Conservation (phyloP, 1,140 invertebrate genomes). For the Spodoptera litura region DNA sequence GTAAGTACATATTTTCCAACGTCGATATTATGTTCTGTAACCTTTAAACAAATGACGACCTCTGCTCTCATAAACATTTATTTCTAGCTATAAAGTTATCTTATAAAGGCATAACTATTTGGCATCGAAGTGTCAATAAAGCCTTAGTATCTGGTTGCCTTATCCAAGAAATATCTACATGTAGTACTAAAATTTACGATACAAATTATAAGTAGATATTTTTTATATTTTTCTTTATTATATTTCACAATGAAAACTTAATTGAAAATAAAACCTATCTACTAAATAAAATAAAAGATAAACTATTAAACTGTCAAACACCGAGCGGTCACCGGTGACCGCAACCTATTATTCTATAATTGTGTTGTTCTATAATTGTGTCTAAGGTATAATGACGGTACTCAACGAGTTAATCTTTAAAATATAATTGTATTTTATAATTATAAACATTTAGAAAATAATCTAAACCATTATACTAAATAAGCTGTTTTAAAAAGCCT, state of each 20-base stretch:
- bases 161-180: conserved; percentile 40
- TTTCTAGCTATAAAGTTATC: conserved; percentile 24
- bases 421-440: no score
- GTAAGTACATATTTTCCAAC: background rate
- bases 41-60: background rate
- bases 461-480: no score
- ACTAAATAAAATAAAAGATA: no score
- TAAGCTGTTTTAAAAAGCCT: background rate
- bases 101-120: conserved; percentile 31
- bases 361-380: no score
- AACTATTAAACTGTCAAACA: no score
- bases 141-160: conserved; percentile 41
- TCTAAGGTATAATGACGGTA: no score
- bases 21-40: background rate
- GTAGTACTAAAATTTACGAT: conserved; percentile 30
- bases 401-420: no score
- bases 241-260: background rate
- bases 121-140: conserved; percentile 42
- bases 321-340: no score
- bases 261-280: no score
- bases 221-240: background rate
- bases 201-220: no score
- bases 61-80: conserved; percentile 24
- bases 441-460: no score
- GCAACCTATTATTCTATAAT: no score